Percentiles rank a stretch among this genome's conserved stretches.
phyloP scores from a whole-genome alignment of 2,797 vertebrate species.

The Lophotriccus pileatus region DNA sequence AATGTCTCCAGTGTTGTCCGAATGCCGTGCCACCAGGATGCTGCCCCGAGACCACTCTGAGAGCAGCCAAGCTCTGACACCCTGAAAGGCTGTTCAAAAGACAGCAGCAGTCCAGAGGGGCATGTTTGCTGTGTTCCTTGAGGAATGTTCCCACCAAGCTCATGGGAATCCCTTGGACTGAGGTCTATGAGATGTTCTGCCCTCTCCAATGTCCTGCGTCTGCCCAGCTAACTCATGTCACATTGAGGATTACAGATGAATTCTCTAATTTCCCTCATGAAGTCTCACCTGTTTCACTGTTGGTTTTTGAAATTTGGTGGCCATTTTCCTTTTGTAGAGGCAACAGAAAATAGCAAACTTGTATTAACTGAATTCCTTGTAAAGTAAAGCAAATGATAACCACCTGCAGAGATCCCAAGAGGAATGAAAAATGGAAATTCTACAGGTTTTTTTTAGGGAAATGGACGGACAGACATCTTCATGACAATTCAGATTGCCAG shows the following conservation, averaged over 20 bases:
- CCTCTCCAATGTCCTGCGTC: background rate
- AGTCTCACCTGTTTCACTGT: background rate
- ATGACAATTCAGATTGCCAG: background rate
- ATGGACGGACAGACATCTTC: background rate
- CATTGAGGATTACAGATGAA: fast-evolving
- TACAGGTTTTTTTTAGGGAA: background rate
- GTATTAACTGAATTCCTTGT: background rate
- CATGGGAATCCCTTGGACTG: background rate
- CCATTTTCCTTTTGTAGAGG: background rate
- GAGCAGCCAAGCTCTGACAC: fast-evolving
- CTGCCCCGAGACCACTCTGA: background rate
- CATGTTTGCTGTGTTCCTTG: background rate
- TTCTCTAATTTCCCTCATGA: background rate
- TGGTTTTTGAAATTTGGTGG: background rate
- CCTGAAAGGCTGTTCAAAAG: background rate
- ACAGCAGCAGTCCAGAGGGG: background rate
- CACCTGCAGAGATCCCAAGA: background rate
- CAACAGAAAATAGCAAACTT: background rate
- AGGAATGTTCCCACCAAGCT: background rate
- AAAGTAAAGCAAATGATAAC: background rate
- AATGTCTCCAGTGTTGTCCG: background rate
- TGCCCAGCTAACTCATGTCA: background rate
- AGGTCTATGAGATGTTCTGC: background rate
- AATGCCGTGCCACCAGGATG: fast-evolving
- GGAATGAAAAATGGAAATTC: background rate